Conservation (phyloP, 2,888 invertebrate species). For the Fragum whitleyi region DNA sequence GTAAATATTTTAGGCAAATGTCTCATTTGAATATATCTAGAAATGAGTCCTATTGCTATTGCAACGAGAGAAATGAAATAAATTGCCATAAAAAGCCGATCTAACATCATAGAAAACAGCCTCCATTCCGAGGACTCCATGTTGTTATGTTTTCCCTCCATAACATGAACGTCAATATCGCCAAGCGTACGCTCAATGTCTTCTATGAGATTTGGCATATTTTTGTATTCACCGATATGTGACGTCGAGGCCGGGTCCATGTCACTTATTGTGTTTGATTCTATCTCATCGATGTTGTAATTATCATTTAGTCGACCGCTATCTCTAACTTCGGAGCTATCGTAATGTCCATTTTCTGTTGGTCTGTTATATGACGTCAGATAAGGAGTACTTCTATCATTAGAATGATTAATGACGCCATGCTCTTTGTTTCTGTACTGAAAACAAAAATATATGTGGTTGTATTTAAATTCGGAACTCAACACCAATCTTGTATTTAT, state of each 20-base stretch:
- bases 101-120: slow-evolving; percentile 56
- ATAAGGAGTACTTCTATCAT: not conserved
- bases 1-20: slow-evolving; percentile 17
- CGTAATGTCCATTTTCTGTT: not conserved
- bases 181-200: not conserved
- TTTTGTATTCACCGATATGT: not conserved
- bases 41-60: slow-evolving; percentile 2
- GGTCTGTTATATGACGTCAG: not conserved
- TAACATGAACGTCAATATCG: slow-evolving; percentile 1
- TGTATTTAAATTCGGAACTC: too few relatives aligned
- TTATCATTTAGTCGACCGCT: not conserved
- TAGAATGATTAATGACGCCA: not conserved
- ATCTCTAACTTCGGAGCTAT: not conserved
- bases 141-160: not conserved
- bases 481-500: too few relatives aligned
- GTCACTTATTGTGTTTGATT: not conserved
- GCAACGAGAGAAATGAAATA: slow-evolving; percentile 47
- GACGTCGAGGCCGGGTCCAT: not conserved
- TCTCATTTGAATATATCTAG: slow-evolving; percentile 10
- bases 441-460: not conserved
- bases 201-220: not conserved
- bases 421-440: slow-evolving; percentile 19
- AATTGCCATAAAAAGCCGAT: slow-evolving; percentile 50
- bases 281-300: not conserved
- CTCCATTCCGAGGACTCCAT: slow-evolving; percentile 52